Evolutionary conservation across 2,888 invertebrate genomes (phyloP), one percentile per base, ranked within the genome.

Genomic region (Operophtera brumata): DNA sequence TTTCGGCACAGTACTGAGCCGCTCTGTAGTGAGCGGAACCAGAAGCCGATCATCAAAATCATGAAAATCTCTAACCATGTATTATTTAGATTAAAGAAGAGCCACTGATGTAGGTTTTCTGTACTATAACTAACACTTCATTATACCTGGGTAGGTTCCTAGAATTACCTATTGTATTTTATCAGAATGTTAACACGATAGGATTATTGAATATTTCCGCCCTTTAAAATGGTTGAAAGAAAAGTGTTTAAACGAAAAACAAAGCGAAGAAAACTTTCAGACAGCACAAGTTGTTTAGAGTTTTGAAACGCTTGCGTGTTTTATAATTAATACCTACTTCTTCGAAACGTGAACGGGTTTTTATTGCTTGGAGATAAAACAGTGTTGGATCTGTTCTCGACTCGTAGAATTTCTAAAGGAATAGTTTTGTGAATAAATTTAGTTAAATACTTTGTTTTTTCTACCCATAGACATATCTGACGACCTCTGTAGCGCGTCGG

Each of bases 361-460:
- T 54, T 54, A 54, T 51, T 61, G 65, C 57, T 61, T 71, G 66
- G 69, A 70, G 69, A 67, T 69, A 78, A 78, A 73, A 75, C 79
- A 82, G 79, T 79, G 81, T 80, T 82, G 82, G 66, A 82, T 73
- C 83, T 83, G 83, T 65, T 75, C 77, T 78, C 77, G 69, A 75
- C 69, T 67, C 47, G 75, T 82, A 82, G 78, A 71, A 70, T 78
- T 81, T 81, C 76, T 77, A 80, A 84, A 80, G 26, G 60, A 69
- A 80, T 83, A 82, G 80, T 80, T 81, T 81, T 80, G 79, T 66
- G 71, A 86, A 83, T 85, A 86, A 83, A 85, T 78, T 82, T 81
- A 84, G 80, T 77, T 77, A 77, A 73, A 81, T 77, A 65, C 2
- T 37, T 20, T 57, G 39, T 39, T 58, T 36, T 59, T 48, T 54